These are phyloP conservation scores for Tridacna gigas DNA, from an alignment of 2,888 invertebrate species.

Conservation along the genomic window DNA sequence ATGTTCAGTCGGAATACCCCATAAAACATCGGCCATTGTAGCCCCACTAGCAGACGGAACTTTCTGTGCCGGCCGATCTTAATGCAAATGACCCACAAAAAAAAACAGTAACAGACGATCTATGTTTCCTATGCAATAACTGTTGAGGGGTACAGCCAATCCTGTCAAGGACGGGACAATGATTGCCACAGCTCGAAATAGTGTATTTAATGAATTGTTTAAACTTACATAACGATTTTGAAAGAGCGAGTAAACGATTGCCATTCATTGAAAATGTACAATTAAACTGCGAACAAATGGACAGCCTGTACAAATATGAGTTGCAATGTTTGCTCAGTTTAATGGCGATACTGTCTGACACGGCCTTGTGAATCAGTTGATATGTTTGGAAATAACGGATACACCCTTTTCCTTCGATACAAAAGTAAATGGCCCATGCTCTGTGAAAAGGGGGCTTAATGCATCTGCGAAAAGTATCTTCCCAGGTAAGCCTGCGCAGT, in stretches of 20 bases:
- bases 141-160: too few relatives aligned
- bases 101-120: too few relatives aligned
- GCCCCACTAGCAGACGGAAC: too few relatives aligned
- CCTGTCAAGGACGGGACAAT: background rate
- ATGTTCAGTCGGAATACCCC: too few relatives aligned
- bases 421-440: too few relatives aligned
- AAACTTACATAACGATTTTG: conserved; percentile 6
- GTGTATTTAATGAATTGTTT: background rate
- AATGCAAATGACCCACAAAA: too few relatives aligned
- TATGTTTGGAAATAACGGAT: conserved; percentile 25
- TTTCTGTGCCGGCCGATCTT: too few relatives aligned
- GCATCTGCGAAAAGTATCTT: too few relatives aligned
- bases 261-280: conserved; percentile 16
- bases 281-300: background rate
- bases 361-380: conserved; percentile 13
- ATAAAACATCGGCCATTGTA: too few relatives aligned
- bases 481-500: too few relatives aligned
- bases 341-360: conserved; percentile 21
- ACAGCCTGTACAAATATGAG: conserved; percentile 8
- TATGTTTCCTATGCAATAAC: too few relatives aligned
- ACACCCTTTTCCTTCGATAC: background rate
- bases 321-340: conserved; percentile 8
- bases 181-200: background rate
- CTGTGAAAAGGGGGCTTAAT: too few relatives aligned
- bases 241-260: background rate